Conservation (phyloP, 2,113 vertebrate genomes). For the Orycteropus afer region DNA sequence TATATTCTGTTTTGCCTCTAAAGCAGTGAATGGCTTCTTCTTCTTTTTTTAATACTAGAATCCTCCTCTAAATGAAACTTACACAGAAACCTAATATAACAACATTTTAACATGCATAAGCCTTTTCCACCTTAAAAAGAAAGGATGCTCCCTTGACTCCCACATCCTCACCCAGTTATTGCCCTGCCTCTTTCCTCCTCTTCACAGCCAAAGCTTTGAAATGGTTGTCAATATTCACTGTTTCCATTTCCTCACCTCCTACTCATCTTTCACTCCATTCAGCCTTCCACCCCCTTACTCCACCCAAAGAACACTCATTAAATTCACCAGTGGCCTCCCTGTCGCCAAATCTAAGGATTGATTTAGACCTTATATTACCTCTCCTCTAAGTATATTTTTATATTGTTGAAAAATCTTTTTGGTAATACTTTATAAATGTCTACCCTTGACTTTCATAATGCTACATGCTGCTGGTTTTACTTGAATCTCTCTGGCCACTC, state of each 20-base stretch:
- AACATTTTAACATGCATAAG: conserved; percentile 58
- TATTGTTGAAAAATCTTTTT: conserved; percentile 43
- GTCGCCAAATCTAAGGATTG: conserved; percentile 34
- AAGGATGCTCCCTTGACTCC: conserved; percentile 58
- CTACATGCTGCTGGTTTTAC: conserved; percentile 13
- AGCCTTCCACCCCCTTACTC: conserved; percentile 61
- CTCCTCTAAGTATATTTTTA: conserved; percentile 13
- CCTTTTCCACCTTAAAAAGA: conserved; percentile 48
- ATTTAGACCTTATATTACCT: conserved; percentile 50
- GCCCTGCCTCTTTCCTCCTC: conserved; percentile 48
- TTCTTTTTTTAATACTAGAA: conserved; percentile 1
- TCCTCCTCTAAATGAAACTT: conserved; percentile 61
- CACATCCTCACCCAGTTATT: conserved; percentile 43
- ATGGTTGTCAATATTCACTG: conserved; percentile 71
- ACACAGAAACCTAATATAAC: conserved; percentile 50
- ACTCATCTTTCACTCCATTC: conserved; percentile 73
- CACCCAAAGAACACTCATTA: conserved; percentile 61
- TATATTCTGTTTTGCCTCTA: conserved; percentile 56
- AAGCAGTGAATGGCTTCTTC: conserved; percentile 35
- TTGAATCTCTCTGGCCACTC: not conserved
- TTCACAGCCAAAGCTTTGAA: conserved; percentile 63
- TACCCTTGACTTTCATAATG: not conserved
- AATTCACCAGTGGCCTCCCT: conserved; percentile 62
- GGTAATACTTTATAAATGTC: not conserved
- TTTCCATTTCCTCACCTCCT: conserved; percentile 67